Evolutionary conservation across 2,113 vertebrate species (phyloP), one percentile per base, ranked within the genome.

Genomic region (Chaetura pelagica): DNA sequence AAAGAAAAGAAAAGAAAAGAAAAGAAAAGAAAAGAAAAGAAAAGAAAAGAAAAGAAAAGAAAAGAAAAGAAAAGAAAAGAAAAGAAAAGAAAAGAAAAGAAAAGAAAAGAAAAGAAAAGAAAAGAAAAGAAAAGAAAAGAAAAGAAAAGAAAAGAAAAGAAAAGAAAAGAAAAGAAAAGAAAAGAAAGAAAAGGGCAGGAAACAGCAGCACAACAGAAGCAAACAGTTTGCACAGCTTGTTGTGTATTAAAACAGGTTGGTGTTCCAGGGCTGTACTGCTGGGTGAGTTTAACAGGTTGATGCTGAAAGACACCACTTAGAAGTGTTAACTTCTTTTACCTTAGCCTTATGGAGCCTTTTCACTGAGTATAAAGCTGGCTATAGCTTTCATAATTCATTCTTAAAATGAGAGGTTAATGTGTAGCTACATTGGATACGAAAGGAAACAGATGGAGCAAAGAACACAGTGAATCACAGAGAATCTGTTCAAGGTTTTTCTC

Each of bases 371-470:
- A 75, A 88, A 92, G 76, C 83, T 83, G 72, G 64, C 76, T 95
- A 3, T 51, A 87, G 76, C 52, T 64, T 89, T 89, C 69, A 92
- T 93, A 79, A 48, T 92, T 96, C 92, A 96, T 95, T 97, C 96
- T 94, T 96, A 95, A 96, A 96, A 93, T 96, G 80, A 72, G 90
- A 93, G 68, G 64, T 84, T 96, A 93, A 92, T 81, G 49, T 92
- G 90, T 54, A 73, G 80, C 83, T 87, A 78, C 90, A 72, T 7
- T 93, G 34, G 76, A 38, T 93, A 94, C 81, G 86, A 93, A 94
- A 62, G 38, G 84, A 89, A 95, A 92, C 96, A 97, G 96, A 97
- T 97, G 96, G 94, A 96, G 55, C 83, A 76, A 87, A 66, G 93
- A 96, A 96, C 96, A 92, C 52, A 54, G 92, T 96, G 96, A 95